Evolutionary conservation across 2,113 vertebrate genomes (phyloP).

Genomic region (Neogobius melanostomus): DNA sequence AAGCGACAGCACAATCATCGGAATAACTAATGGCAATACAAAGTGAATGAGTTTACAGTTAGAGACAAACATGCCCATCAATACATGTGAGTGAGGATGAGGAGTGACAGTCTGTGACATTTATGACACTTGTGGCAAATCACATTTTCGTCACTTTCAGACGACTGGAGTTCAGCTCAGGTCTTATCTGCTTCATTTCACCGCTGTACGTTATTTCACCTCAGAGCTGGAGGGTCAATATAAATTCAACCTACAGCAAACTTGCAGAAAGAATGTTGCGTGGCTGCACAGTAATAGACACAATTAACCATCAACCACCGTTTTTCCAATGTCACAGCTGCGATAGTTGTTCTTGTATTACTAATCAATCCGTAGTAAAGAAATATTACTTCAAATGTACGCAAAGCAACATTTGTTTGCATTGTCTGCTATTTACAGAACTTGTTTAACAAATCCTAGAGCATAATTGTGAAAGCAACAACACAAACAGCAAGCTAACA

Average conservation of each 20-base stretch:
- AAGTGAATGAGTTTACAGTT: slow-evolving; percentile 1
- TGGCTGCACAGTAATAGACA: not conserved
- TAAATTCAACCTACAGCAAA: not conserved
- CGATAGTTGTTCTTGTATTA: too few relatives aligned
- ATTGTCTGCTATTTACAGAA: too few relatives aligned
- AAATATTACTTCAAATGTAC: too few relatives aligned
- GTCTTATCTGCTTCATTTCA: slow-evolving; percentile 2
- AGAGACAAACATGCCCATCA: not conserved
- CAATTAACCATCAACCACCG: too few relatives aligned
- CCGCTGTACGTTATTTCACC: not conserved
- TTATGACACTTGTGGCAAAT: not conserved
- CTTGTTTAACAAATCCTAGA: too few relatives aligned
- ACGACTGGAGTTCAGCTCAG: not conserved
- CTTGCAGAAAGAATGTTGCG: not conserved
- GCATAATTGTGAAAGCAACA: too few relatives aligned
- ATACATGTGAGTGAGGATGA: not conserved
- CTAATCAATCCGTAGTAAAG: too few relatives aligned
- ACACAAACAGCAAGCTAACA: too few relatives aligned
- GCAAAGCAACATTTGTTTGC: too few relatives aligned
- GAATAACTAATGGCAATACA: not conserved
- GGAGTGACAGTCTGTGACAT: not conserved
- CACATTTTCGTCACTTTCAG: not conserved
- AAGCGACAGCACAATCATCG: not conserved
- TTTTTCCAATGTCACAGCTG: too few relatives aligned
- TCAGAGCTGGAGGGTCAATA: not conserved